phyloP scores from a whole-genome alignment of 2,888 invertebrate genomes.

The Noctua janthe region DNA sequence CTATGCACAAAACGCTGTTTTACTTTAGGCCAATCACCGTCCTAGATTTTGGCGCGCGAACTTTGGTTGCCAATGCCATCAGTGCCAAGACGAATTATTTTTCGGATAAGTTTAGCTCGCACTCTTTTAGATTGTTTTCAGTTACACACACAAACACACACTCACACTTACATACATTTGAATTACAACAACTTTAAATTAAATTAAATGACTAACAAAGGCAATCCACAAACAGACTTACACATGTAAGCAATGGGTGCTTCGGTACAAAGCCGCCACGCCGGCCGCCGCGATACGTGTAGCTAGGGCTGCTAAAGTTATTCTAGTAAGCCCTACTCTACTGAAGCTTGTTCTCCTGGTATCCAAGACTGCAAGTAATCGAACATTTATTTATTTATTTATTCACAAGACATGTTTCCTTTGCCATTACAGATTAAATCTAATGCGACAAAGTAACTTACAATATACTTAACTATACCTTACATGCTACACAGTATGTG shows the following conservation, averaged over 20 bases:
- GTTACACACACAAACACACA: too few species aligned
- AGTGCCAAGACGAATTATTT: neutral
- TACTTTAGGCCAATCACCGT: conserved; percentile 1
- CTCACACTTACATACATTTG: neutral
- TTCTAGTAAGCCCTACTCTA: conserved; percentile 10
- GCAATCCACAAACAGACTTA: neutral
- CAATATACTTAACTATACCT: too few species aligned
- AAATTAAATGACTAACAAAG: neutral
- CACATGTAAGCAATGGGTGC: neutral
- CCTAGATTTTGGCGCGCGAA: conserved; percentile 28
- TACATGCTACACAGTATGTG: too few species aligned
- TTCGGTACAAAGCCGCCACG: neutral
- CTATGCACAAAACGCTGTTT: neutral
- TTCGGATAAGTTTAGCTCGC: neutral
- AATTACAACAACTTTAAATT: neutral
- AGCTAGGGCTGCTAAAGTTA: conserved; percentile 1
- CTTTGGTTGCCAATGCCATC: neutral
- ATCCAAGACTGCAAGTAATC: conserved; percentile 51
- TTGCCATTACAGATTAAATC: too few species aligned
- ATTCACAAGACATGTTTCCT: too few species aligned
- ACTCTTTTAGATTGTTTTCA: neutral
- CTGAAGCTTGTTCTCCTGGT: conserved; percentile 46
- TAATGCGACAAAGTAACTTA: too few species aligned
- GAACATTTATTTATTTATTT: too few species aligned
- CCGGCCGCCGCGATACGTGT: conserved; percentile 5